Percentiles rank a stretch among this genome's conserved stretches.
These are phyloP conservation scores for Diabrotica virgifera DNA, from an alignment of 1,140 invertebrate genomes.

Conservation along the genomic window DNA sequence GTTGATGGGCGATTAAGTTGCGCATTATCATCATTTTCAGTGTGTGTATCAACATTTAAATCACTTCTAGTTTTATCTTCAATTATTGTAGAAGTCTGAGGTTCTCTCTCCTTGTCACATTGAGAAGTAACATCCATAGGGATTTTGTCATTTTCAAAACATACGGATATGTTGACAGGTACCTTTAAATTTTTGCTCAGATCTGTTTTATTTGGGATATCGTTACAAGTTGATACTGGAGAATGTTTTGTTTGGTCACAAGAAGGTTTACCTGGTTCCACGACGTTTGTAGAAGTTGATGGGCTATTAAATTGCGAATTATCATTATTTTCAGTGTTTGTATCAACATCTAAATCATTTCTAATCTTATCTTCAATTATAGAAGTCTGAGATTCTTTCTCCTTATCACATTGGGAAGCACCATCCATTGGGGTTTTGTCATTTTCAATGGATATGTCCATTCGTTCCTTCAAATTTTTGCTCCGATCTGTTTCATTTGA, in stretches of 20 bases:
- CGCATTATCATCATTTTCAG: background rate
- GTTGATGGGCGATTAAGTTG: background rate
- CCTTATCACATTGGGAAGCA: no score
- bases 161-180: background rate
- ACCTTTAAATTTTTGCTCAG: background rate
- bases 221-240: background rate
- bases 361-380: no score
- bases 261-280: constrained; percentile 13
- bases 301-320: no score
- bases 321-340: background rate
- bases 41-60: background rate
- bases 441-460: no score
- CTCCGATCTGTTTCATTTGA: no score
- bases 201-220: background rate
- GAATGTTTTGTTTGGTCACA: constrained; percentile 31
- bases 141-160: constrained; percentile 9
- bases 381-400: no score
- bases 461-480: no score
- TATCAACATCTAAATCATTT: no score
- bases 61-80: no score
- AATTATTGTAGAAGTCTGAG: no score
- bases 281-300: background rate
- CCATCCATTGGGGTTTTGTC: constrained; percentile 1
- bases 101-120: no score
- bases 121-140: no score